Conservation (phyloP, 2,113 vertebrate genomes). For the Cyprinodon brontotheroides region DNA sequence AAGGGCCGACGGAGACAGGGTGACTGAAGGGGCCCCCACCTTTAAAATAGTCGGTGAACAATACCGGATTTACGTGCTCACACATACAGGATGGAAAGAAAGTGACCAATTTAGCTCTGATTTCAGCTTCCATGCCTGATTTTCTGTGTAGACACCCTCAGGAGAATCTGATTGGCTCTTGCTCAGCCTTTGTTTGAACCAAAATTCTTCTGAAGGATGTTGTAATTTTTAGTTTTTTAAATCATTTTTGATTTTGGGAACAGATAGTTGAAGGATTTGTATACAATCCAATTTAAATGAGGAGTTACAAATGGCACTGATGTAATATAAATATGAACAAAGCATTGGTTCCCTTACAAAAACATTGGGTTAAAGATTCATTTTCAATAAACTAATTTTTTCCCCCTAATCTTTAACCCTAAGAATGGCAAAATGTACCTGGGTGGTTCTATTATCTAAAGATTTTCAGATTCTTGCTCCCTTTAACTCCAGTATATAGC, state of each 20-base stretch:
- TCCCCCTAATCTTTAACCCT: not conserved
- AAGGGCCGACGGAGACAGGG: constrained; percentile 66
- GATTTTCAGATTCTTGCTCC: not conserved
- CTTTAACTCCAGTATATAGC: not conserved
- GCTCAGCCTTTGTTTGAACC: not conserved
- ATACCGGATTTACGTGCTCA: constrained; percentile 48
- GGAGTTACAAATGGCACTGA: too few species aligned
- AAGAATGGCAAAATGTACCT: not conserved
- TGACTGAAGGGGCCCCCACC: constrained; percentile 44
- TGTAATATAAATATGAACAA: too few species aligned
- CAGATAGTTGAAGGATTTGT: not conserved
- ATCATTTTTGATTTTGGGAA: not conserved
- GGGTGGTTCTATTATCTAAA: not conserved
- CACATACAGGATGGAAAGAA: constrained; percentile 26
- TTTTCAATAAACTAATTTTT: not conserved
- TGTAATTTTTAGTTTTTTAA: not conserved
- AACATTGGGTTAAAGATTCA: not conserved
- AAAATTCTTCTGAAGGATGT: constrained; percentile 11
- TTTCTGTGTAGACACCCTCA: constrained; percentile 32
- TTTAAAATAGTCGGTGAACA: constrained; percentile 63
- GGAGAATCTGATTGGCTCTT: constrained; percentile 32
- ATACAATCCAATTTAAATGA: not conserved
- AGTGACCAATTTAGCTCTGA: constrained; percentile 42
- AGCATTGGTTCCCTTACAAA: not conserved
- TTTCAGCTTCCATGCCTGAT: constrained; percentile 34